Conservation (phyloP, 2,113 vertebrate species). For the Sterna hirundo region DNA sequence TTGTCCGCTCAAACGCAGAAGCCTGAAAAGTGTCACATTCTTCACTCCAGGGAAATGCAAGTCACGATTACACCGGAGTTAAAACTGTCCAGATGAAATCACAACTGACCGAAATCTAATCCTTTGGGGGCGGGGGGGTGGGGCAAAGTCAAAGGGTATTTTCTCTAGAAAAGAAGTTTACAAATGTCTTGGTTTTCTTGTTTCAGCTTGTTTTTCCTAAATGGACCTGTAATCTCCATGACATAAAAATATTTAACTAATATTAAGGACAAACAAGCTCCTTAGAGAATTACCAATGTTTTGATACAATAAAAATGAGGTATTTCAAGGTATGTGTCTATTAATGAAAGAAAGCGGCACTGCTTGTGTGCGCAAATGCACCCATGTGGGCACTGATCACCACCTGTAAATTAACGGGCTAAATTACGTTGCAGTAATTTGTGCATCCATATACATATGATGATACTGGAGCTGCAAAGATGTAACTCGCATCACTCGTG, state of each 20-base stretch:
- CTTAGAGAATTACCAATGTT: neutral
- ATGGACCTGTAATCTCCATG: neutral
- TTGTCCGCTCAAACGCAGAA: neutral
- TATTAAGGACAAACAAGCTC: neutral
- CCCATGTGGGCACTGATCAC: neutral
- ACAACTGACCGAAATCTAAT: neutral
- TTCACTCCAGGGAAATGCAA: slow-evolving; percentile 28
- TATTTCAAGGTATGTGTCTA: neutral
- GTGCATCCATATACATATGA: neutral
- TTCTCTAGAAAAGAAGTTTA: neutral
- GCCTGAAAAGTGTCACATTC: slow-evolving; percentile 13
- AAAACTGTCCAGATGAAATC: neutral
- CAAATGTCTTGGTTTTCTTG: neutral
- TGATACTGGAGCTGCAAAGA: neutral
- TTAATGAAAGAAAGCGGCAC: neutral
- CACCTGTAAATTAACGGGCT: neutral
- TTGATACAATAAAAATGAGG: neutral
- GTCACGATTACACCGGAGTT: neutral
- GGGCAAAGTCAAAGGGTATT: neutral
- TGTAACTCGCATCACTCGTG: neutral
- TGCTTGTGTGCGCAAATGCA: neutral
- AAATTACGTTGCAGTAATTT: neutral
- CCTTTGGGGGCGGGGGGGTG: neutral
- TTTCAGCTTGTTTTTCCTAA: neutral
- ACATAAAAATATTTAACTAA: neutral